Base-by-base conservation (phyloP, 2,797 vertebrate genomes). In the Melanotaenia maccullochi region DNA sequence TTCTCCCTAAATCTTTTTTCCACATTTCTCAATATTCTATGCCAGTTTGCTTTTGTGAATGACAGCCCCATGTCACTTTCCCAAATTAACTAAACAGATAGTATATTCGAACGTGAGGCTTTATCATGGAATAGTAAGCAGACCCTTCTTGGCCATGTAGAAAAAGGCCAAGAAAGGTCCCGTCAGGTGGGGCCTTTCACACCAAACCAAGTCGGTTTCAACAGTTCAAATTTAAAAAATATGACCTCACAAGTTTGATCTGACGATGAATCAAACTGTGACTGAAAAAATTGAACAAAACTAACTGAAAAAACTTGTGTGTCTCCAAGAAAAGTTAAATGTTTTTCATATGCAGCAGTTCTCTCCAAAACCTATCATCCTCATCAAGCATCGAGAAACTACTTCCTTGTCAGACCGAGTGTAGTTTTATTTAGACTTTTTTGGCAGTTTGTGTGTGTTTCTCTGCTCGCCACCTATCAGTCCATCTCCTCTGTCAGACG, bases 401-500 rank as follows among this genome's bases (percentile, higher is more conserved):
- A 22, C 49, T 57, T 54, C 60, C 40, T 54, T 33, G 24, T 63
- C 40, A 36, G 55, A 49, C 61, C 5, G 1, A 38, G 60, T 33
- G 42, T 36, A 60, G 47, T 67, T 30, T 72, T 70, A 68, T 71
- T 86, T 85, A 65, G 71, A 85, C 78, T 82, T 82, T 82, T 75
- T 75, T 70, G 49, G 16, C 57, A 77, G 56, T 81, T 73, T 74
- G 9, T 58, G 28, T 78, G 59, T 28, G 24, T 52, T 9, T 52
- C 22, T 24, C 47, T 22, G 62, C 75, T 73, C 56, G 1, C 61
- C 75, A 68, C 25, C 75, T 92, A 89, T 92, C 90, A 72, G 75
- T 78, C 78, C 78, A 93, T 90, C 90, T 87, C 70, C 14, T 71
- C 62, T 62, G 69, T 86, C 76, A 61, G 71, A 71, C 42, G 3